phyloP scores from a whole-genome alignment of 2,888 invertebrate species.

The Colletes collaris region DNA sequence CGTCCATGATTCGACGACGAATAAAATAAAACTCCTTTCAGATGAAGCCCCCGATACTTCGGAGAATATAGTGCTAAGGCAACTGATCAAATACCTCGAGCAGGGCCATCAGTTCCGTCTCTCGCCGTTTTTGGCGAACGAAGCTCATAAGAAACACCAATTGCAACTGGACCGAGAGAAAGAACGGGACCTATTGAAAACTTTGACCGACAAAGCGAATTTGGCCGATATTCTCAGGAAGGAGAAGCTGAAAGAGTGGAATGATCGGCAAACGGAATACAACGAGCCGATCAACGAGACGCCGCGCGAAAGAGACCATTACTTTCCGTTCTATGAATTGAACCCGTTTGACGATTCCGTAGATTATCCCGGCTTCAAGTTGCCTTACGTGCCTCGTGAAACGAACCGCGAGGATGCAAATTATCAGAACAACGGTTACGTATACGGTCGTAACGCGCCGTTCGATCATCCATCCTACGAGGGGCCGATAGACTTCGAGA shows the following conservation, averaged over 20 bases:
- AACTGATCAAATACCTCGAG: constrained; percentile 73
- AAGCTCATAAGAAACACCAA: constrained; percentile 55
- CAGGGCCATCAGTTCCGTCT: constrained; percentile 23
- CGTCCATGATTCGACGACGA: no score
- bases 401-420: not conserved
- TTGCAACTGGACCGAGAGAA: constrained; percentile 62
- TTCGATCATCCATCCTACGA: constrained; percentile 5
- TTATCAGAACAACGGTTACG: constrained; percentile 22
- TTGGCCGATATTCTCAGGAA: constrained; percentile 63
- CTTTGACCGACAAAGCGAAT: constrained; percentile 60
- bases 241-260: constrained; percentile 55
- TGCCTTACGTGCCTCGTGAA: constrained; percentile 16
- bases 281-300: constrained; percentile 40
- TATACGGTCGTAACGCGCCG: constrained; percentile 3
- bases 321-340: constrained; percentile 18
- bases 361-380: constrained; percentile 11
- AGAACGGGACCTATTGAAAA: constrained; percentile 62
- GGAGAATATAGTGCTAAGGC: constrained; percentile 69
- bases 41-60: constrained; percentile 73
- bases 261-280: constrained; percentile 49
- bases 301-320: constrained; percentile 14
- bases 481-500: constrained; percentile 19
- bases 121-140: constrained; percentile 42
- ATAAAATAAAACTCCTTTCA: constrained; percentile 37
- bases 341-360: not conserved